A percentile compares a stretch with the other conserved stretches of the same genome.
Conservation (phyloP, 2,888 invertebrate genomes). For the Mantis religiosa region DNA sequence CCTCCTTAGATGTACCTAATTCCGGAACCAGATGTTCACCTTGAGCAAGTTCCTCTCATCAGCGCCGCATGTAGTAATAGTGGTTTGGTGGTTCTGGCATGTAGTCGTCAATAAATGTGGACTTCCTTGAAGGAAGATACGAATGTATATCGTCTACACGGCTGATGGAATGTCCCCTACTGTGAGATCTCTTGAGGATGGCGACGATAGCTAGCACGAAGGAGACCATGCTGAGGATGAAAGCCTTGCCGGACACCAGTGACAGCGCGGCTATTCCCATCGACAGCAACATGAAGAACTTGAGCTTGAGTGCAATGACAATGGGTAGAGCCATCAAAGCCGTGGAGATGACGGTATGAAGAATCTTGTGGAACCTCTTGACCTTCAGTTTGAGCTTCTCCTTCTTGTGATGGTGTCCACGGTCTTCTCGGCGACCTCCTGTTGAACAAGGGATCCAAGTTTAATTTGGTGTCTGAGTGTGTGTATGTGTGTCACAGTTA, state of each 20-base stretch:
- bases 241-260: slow-evolving; percentile 26
- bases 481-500: neutral
- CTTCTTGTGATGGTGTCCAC: neutral
- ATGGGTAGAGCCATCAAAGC: slow-evolving; percentile 8
- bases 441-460: neutral
- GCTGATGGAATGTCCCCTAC: neutral
- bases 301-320: slow-evolving; percentile 18
- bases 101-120: neutral
- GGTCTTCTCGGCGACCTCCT: neutral
- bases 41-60: neutral
- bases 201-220: slow-evolving; percentile 25
- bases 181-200: slow-evolving; percentile 19
- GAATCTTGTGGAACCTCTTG: slow-evolving; percentile 7
- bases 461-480: neutral
- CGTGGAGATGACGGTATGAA: neutral
- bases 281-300: slow-evolving; percentile 14
- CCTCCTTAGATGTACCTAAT: no score
- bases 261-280: slow-evolving; percentile 13
- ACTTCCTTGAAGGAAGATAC: neutral
- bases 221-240: slow-evolving; percentile 28
- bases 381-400: neutral
- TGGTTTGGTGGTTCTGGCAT: neutral
- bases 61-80: neutral
- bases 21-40: neutral
- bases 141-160: neutral